phyloP scores from a whole-genome alignment of 2,113 vertebrate genomes.

The Anthoscopus minutus region DNA sequence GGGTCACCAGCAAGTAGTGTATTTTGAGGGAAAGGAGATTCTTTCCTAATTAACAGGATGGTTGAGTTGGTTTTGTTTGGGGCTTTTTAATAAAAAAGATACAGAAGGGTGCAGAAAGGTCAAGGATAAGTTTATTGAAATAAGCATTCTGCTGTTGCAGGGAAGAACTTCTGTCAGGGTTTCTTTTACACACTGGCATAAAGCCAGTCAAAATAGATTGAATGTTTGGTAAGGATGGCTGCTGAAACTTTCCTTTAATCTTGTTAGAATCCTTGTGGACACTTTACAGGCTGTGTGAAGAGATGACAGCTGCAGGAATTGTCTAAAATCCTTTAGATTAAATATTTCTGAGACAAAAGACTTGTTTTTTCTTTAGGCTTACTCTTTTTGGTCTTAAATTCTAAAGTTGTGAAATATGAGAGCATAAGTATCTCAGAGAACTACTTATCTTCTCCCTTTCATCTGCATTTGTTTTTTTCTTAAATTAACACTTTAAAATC shows the following conservation, averaged over 20 bases:
- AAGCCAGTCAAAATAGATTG: background rate
- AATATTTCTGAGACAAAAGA: background rate
- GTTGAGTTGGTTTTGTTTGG: background rate
- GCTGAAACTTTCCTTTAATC: background rate
- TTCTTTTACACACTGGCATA: background rate
- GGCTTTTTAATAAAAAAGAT: background rate
- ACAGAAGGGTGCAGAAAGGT: background rate
- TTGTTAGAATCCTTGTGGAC: background rate
- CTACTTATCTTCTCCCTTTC: background rate
- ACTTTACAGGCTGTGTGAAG: background rate
- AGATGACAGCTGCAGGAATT: background rate
- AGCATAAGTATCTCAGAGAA: background rate
- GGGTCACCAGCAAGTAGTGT: background rate
- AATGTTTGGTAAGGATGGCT: background rate
- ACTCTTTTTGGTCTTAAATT: background rate
- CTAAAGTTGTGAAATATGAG: background rate
- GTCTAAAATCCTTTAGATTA: background rate
- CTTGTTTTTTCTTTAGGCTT: background rate
- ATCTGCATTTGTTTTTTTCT: background rate
- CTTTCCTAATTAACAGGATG: background rate
- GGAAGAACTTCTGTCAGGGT: background rate
- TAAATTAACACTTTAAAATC: background rate
- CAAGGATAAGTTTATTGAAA: background rate
- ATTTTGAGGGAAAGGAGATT: background rate
- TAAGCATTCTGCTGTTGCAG: background rate